These are phyloP conservation scores for Chondrilla cf. caribensis DNA, from an alignment of 37 sponge, comb jelly and placozoan species.

Conservation along the genomic window DNA sequence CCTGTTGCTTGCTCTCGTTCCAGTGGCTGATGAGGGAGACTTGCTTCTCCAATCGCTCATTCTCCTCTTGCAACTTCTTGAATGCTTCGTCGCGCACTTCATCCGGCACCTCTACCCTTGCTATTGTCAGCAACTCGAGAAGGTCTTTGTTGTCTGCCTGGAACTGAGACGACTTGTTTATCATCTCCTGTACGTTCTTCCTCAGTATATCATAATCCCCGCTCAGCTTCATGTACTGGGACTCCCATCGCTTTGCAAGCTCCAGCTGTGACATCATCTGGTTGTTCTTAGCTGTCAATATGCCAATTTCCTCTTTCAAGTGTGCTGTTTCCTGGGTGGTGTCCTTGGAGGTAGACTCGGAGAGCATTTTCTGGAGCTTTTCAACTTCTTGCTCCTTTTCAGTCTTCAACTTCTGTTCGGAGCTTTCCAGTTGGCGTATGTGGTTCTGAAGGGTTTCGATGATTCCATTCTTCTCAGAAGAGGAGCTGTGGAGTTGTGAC, in stretches of 20 bases:
- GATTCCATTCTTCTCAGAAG: background rate
- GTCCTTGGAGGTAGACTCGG: background rate
- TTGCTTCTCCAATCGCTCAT: conserved; percentile 58
- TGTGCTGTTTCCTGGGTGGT: background rate
- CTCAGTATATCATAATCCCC: conserved; percentile 48
- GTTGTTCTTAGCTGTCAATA: background rate
- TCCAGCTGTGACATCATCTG: background rate
- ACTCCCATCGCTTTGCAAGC: background rate
- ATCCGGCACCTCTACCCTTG: background rate
- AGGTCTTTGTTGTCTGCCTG: conserved; percentile 55
- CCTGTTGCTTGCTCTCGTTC: conserved; percentile 67
- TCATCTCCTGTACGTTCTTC: conserved; percentile 29
- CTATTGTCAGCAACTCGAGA: conserved; percentile 27
- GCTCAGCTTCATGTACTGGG: conserved; percentile 24
- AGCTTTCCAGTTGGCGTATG: background rate
- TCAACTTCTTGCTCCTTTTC: background rate
- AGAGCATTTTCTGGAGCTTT: background rate
- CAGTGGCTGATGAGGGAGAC: conserved; percentile 72
- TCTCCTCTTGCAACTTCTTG: conserved; percentile 50
- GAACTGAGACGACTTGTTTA: conserved; percentile 46
- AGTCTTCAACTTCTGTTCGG: background rate
- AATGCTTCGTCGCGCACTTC: conserved; percentile 13
- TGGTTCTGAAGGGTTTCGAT: background rate
- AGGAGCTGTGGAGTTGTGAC: background rate
- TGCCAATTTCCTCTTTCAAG: conserved; percentile 15